Evolutionary conservation across 2,113 vertebrate genomes (phyloP), one percentile per base, ranked within the genome.

Genomic region (Laticauda laticaudata): DNA sequence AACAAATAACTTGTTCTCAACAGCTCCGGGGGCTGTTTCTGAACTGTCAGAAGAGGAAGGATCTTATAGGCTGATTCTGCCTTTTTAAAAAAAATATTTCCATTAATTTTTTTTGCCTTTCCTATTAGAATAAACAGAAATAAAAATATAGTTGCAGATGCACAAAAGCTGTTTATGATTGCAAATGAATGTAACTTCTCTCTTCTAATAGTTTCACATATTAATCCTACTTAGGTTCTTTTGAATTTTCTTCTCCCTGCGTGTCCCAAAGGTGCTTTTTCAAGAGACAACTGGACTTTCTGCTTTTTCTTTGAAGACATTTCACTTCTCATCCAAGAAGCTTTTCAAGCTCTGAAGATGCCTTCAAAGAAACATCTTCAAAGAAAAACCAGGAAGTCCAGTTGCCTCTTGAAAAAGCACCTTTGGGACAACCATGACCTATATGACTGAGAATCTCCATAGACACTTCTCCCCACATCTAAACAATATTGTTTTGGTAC

Each of bases 131-230:
- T 34, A 59, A 61, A 53, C 90, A 87, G 87, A 23, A 45, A 24
- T 55, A 91, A 53, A 93, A 57, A 54, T 39, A 24, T 0, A 1
- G 88, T 91, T 91, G 85, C 18, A 75, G 51, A 54, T 51, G 88
- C 61, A n/a, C 51, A 26, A 23, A 3, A 48, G 39, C 86, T 56
- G 75, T 90, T 8, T 20, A 9, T 5, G 87, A 51, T 57, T 9
- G 23, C 15, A 39, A 2, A 6, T 4, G 34, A 69, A 7, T 45
- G 21, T 61, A 56, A 59, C n/a, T 55, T 81, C 34, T 45, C n/a
- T 29, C 34, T 75, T 23, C 59, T 24, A 61, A 53, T n/a, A 88
- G n/a, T 9, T 59, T 45, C n/a, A 59, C 0, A 0, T 0, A 0
- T 2, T 3, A 5, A 48, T 34, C 26, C 39, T 21, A 69, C 5